A percentile compares a stretch with the other conserved stretches of the same genome.
These are phyloP conservation scores for Drosophila robusta DNA, from an alignment of 2,888 invertebrate genomes.

Conservation along the genomic window DNA sequence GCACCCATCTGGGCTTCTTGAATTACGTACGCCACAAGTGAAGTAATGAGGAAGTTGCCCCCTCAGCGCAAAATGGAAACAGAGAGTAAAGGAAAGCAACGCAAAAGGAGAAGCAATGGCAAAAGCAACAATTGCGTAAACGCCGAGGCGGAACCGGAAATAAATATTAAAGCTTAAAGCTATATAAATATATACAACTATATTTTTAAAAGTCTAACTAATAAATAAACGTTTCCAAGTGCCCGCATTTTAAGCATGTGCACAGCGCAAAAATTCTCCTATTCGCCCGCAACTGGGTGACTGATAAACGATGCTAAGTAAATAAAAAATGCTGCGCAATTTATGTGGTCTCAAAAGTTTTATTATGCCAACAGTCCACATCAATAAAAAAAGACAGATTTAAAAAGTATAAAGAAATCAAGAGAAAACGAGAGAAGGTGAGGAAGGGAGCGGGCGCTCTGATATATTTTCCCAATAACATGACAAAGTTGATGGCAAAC, in stretches of 20 bases:
- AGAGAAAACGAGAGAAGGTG: neutral
- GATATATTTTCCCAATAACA: constrained; percentile 38
- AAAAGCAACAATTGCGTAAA: constrained; percentile 25
- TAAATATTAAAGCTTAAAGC: constrained; percentile 75
- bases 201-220: constrained; percentile 77
- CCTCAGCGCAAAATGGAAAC: constrained; percentile 13
- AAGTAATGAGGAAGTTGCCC: constrained; percentile 71
- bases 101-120: constrained; percentile 1
- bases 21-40: constrained; percentile 81
- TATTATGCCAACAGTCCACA: constrained; percentile 54
- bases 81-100: constrained; percentile 8
- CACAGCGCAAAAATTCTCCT: constrained; percentile 32
- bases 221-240: constrained; percentile 65
- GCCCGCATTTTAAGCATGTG: constrained; percentile 41
- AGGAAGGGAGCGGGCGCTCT: neutral
- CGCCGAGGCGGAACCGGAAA: constrained; percentile 58
- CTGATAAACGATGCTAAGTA: constrained; percentile 75
- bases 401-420: constrained; percentile 8
- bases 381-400: constrained; percentile 37
- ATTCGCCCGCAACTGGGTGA: constrained; percentile 41
- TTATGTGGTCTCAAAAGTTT: constrained; percentile 74
- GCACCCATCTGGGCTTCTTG: constrained; percentile 63
- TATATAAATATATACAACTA: constrained; percentile 41
- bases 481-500: constrained; percentile 36
- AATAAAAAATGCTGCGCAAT: constrained; percentile 73